Evolutionary conservation across 1,140 invertebrate genomes (phyloP).

Genomic region (Stegodyphus mimosarum): DNA sequence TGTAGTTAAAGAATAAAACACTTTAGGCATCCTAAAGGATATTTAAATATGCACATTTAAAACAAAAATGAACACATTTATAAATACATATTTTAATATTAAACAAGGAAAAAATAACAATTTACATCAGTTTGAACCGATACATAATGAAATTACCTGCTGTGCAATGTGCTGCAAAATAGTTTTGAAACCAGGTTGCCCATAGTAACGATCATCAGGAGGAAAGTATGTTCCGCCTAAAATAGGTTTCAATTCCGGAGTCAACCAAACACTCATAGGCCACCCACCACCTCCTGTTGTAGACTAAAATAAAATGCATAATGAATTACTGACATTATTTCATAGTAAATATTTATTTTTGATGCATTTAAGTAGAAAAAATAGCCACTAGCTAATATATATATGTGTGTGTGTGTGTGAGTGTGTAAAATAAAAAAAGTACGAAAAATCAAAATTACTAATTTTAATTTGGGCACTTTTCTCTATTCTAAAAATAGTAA

Average conservation of each 20-base stretch:
- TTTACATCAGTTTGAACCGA: background rate
- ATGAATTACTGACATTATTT: background rate
- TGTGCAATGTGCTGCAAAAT: constrained; percentile 76
- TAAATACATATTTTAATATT: background rate
- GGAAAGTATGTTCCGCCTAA: constrained; percentile 89
- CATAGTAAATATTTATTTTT: too few species aligned
- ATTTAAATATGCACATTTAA: too few species aligned
- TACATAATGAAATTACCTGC: constrained; percentile 65
- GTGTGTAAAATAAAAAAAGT: too few species aligned
- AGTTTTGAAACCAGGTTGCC: constrained; percentile 83
- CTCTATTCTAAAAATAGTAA: too few species aligned
- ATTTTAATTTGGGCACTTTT: too few species aligned
- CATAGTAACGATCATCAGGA: constrained; percentile 78
- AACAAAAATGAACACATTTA: too few species aligned
- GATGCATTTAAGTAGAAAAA: too few species aligned
- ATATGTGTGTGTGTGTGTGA: background rate
- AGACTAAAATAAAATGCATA: constrained; percentile 69
- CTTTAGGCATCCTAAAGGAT: too few species aligned
- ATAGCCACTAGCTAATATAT: background rate
- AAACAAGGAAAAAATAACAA: background rate
- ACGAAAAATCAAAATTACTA: too few species aligned
- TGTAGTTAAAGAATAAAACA: too few species aligned
- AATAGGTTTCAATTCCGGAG: constrained; percentile 87
- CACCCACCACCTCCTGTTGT: constrained; percentile 86
- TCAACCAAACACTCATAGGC: constrained; percentile 95